A percentile compares a stretch with the other conserved stretches of the same genome.
Conservation (phyloP, 2,888 invertebrate species). For the Dichetophora obliterata region DNA sequence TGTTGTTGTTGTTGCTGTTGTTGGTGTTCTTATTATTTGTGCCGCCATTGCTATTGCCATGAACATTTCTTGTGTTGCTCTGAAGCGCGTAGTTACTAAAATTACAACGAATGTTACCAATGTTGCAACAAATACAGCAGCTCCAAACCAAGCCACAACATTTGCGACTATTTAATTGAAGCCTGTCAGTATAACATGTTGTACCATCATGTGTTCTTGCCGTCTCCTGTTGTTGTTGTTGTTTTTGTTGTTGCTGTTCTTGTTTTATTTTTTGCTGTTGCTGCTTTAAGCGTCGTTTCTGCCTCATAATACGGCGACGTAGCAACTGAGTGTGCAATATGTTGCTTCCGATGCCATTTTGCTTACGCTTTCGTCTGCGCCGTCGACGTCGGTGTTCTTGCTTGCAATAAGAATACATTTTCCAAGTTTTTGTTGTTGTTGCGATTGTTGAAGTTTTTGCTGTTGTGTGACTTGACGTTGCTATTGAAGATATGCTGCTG, state of each 20-base stretch:
- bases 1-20: neutral
- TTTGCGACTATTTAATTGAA: too few relatives aligned
- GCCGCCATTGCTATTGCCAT: too few relatives aligned
- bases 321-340: neutral
- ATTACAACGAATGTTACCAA: neutral
- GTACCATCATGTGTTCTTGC: neutral
- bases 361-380: neutral
- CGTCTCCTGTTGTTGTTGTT: neutral
- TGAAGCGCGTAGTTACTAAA: neutral
- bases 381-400: conserved; percentile 2
- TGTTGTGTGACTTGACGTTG: neutral
- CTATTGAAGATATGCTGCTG: neutral
- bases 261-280: neutral
- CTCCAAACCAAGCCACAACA: neutral
- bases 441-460: too few relatives aligned
- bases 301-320: neutral
- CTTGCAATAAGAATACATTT: neutral
- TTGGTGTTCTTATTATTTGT: neutral
- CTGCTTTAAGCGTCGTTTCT: neutral
- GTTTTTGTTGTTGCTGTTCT: too few relatives aligned
- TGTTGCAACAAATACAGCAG: neutral
- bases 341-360: neutral
- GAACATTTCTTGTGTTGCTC: neutral
- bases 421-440: neutral
- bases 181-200: neutral